phyloP scores from a whole-genome alignment of 2,113 vertebrate species.

The Cephalopterus ornatus region DNA sequence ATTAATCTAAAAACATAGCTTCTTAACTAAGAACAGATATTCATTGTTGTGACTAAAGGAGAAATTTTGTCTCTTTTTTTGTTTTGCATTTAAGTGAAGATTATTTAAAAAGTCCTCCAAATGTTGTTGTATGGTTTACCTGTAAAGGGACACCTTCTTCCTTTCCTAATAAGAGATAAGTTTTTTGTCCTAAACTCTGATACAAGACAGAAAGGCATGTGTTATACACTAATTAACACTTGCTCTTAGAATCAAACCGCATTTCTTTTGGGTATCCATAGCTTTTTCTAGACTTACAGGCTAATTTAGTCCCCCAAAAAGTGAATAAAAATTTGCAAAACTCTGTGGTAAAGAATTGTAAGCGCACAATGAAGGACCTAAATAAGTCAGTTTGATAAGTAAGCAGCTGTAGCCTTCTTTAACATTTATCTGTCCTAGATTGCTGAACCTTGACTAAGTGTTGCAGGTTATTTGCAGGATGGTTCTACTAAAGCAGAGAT shows the following conservation, averaged over 20 bases:
- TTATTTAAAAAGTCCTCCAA: neutral
- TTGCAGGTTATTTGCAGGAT: slow-evolving; percentile 17
- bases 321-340: neutral
- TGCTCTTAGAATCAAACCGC: neutral
- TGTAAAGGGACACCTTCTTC: neutral
- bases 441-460: slow-evolving; percentile 2
- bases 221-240: neutral
- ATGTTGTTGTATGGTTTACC: neutral
- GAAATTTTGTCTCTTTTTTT: neutral
- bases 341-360: neutral
- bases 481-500: slow-evolving; percentile 19
- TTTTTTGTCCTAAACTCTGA: neutral
- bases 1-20: neutral
- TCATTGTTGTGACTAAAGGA: neutral
- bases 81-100: neutral
- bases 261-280: neutral
- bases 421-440: neutral
- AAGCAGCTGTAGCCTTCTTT: neutral
- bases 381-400: slow-evolving; percentile 1
- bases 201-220: neutral
- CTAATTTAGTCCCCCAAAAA: neutral
- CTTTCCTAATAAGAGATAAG: neutral
- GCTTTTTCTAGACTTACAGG: neutral
- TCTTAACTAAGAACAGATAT: neutral
- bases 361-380: neutral